These are phyloP conservation scores for Eunapius fragilis DNA, from an alignment of 37 sponge, comb jelly and placozoan genomes.

Conservation along the genomic window DNA sequence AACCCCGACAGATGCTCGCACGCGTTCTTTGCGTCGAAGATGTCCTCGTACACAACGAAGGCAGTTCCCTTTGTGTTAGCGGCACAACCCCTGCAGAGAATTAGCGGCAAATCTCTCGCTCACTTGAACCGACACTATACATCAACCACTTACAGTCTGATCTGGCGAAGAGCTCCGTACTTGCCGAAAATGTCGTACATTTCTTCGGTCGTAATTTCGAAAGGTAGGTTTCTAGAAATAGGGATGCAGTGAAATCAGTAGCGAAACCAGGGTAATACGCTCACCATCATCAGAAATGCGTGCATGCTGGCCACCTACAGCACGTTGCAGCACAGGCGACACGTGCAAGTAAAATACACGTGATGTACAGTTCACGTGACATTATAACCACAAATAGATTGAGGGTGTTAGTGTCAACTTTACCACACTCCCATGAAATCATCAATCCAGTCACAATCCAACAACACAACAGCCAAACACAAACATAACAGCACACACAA, in stretches of 20 bases:
- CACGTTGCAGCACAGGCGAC: too few species aligned
- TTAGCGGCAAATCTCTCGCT: too few species aligned
- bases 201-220: conserved; percentile 95
- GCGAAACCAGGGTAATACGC: not conserved
- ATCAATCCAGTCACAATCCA: too few species aligned
- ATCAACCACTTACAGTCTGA: conserved; percentile 85
- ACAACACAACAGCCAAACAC: too few species aligned
- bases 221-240: conserved; percentile 86
- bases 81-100: conserved; percentile 82
- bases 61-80: conserved; percentile 96
- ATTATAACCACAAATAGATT: too few species aligned
- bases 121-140: not conserved
- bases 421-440: too few species aligned
- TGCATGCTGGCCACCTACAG: too few species aligned
- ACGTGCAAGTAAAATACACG: too few species aligned
- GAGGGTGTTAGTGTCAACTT: too few species aligned
- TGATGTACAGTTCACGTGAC: too few species aligned
- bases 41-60: conserved; percentile 98
- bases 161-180: conserved; percentile 97
- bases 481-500: too few species aligned
- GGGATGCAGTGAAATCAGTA: too few species aligned
- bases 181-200: conserved; percentile 99
- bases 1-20: conserved; percentile 99
- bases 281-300: not conserved
- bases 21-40: conserved; percentile 99